Conservation (phyloP, 2,797 vertebrate genomes). For the Pelodytes ibericus region DNA sequence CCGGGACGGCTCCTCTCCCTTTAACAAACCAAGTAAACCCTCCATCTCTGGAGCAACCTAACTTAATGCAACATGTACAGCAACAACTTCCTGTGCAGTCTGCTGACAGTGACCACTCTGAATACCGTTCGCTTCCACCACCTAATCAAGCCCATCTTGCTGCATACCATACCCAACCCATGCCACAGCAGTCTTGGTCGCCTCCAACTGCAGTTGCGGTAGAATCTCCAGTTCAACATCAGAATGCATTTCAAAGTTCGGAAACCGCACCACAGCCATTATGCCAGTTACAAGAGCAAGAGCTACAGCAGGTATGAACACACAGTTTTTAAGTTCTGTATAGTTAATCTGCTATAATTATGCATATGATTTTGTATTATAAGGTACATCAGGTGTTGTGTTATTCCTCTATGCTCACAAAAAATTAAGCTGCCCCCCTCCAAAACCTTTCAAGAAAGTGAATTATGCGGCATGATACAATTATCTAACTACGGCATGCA, state of each 20-base stretch:
- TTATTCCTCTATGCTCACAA: too few species aligned
- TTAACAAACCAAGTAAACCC: conserved; percentile 19
- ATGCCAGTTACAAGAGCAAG: conserved; percentile 54
- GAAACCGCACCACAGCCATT: not conserved
- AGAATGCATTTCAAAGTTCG: conserved; percentile 16
- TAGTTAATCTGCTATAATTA: not conserved
- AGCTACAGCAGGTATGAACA: not conserved
- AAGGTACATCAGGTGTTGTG: too few species aligned
- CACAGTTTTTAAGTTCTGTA: not conserved
- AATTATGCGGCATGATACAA: too few species aligned
- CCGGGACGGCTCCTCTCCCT: not conserved
- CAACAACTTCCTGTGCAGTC: conserved; percentile 4
- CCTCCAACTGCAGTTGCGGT: conserved; percentile 40
- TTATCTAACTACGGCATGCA: too few species aligned
- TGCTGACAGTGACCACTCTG: not conserved
- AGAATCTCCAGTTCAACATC: not conserved
- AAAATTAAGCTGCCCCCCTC: too few species aligned
- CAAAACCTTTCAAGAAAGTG: too few species aligned
- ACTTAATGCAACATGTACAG: not conserved
- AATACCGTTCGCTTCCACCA: not conserved
- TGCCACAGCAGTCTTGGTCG: conserved; percentile 57
- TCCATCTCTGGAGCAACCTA: conserved; percentile 10
- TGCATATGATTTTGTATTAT: too few species aligned
- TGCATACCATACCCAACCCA: not conserved
- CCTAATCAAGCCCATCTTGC: not conserved